Evolutionary conservation across 2,888 invertebrate genomes (phyloP).

Genomic region (Euzetes globulus): DNA sequence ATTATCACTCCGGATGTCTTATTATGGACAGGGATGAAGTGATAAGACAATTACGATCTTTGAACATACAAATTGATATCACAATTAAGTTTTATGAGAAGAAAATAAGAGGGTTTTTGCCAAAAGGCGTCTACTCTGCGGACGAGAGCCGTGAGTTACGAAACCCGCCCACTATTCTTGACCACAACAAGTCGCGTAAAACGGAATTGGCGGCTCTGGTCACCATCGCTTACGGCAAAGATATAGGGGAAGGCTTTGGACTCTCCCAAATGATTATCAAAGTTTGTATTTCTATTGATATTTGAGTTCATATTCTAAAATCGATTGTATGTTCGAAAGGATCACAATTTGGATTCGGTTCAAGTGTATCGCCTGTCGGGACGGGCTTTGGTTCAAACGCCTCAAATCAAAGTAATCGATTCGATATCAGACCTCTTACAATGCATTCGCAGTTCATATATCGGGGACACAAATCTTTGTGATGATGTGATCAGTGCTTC

Average conservation of each 20-base stretch:
- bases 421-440: conserved; percentile 42
- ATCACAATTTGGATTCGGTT: conserved; percentile 33
- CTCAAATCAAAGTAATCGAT: conserved; percentile 28
- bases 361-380: conserved; percentile 33
- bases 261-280: conserved; percentile 36
- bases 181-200: conserved; percentile 58
- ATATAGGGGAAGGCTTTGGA: conserved; percentile 41
- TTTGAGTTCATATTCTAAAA: not conserved
- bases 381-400: conserved; percentile 16
- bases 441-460: conserved; percentile 43
- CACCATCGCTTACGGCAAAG: conserved; percentile 52
- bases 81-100: conserved; percentile 60
- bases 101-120: conserved; percentile 34
- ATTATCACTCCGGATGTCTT: conserved; percentile 28
- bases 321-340: conserved; percentile 15
- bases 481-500: conserved; percentile 47
- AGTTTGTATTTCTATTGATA: conserved; percentile 8
- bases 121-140: not conserved
- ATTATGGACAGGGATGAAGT: conserved; percentile 56
- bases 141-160: not conserved
- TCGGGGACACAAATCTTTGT: conserved; percentile 44
- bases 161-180: conserved; percentile 60
- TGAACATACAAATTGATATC: conserved; percentile 71
- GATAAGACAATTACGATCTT: conserved; percentile 67
- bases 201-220: conserved; percentile 62